phyloP scores from a whole-genome alignment of 2,888 invertebrate genomes.

The Nemurella pictetii region DNA sequence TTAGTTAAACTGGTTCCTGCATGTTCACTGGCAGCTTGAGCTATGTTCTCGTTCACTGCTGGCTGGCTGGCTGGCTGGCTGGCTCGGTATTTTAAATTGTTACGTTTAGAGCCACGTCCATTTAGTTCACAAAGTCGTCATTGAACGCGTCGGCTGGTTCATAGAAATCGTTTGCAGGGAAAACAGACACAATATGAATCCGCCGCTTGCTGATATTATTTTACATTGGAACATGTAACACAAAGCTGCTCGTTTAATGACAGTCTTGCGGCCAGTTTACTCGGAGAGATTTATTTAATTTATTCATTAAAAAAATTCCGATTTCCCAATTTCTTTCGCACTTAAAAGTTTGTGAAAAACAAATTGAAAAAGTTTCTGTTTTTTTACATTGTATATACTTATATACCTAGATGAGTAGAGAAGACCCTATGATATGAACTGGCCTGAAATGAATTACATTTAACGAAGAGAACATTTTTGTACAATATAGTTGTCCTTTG shows the following conservation, averaged over 20 bases:
- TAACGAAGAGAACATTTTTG: constrained; percentile 25
- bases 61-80: background rate
- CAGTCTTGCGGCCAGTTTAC: background rate
- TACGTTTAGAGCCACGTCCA: background rate
- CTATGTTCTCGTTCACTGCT: background rate
- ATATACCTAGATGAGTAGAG: background rate
- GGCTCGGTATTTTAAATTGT: background rate
- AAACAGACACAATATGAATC: background rate
- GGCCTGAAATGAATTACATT: constrained; percentile 16
- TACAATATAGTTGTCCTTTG: background rate
- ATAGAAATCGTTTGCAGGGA: background rate
- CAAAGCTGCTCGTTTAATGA: constrained; percentile 7
- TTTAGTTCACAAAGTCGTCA: background rate
- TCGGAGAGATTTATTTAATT: constrained; percentile 19
- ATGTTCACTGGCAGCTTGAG: background rate
- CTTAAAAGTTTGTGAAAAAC: constrained; percentile 20
- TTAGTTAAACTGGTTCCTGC: background rate
- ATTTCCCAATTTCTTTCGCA: constrained; percentile 20
- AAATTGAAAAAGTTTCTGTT: constrained; percentile 18
- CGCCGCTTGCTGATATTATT: background rate
- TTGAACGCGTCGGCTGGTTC: background rate
- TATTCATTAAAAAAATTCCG: constrained; percentile 27
- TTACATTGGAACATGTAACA: background rate
- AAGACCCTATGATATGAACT: constrained; percentile 28
- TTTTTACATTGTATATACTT: background rate